Conservation (phyloP, 2,113 vertebrate species). For the Salvelinus alpinus region DNA sequence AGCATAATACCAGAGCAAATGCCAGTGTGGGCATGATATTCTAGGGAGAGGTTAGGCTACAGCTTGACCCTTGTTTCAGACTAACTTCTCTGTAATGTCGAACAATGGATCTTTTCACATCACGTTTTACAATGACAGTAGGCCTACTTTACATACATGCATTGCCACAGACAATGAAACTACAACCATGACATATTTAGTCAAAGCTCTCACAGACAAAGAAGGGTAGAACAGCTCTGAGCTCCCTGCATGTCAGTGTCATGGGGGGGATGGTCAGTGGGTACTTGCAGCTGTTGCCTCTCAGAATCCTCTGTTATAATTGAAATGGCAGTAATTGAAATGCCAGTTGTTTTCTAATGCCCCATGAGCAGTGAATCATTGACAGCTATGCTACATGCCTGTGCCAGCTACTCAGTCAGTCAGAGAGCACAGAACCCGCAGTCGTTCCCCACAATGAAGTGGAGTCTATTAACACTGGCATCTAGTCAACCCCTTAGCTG, state of each 20-base stretch:
- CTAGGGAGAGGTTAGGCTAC: too few relatives aligned
- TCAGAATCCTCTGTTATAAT: conserved; percentile 3
- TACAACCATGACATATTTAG: not conserved
- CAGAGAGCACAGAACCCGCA: conserved; percentile 10
- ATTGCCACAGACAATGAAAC: not conserved
- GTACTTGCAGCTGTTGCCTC: conserved; percentile 18
- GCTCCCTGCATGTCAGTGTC: not conserved
- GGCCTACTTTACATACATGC: too few relatives aligned
- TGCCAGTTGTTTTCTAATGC: conserved; percentile 42
- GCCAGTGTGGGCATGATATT: too few relatives aligned
- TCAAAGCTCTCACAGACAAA: not conserved
- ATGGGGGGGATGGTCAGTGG: not conserved
- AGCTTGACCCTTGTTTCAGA: too few relatives aligned
- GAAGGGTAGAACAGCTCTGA: not conserved
- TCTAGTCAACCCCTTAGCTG: not conserved
- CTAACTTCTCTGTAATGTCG: too few relatives aligned
- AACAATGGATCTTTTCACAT: not conserved
- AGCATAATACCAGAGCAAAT: too few relatives aligned
- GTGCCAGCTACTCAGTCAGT: conserved; percentile 14
- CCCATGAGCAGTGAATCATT: conserved; percentile 1
- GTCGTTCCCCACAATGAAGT: conserved; percentile 9
- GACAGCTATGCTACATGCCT: conserved; percentile 13
- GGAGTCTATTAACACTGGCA: not conserved
- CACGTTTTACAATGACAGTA: not conserved
- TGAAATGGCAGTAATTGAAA: conserved; percentile 31